Evolutionary conservation across 1,140 invertebrate genomes (phyloP), one percentile per base, ranked within the genome.

Genomic region (Drosophila ohnishii): DNA sequence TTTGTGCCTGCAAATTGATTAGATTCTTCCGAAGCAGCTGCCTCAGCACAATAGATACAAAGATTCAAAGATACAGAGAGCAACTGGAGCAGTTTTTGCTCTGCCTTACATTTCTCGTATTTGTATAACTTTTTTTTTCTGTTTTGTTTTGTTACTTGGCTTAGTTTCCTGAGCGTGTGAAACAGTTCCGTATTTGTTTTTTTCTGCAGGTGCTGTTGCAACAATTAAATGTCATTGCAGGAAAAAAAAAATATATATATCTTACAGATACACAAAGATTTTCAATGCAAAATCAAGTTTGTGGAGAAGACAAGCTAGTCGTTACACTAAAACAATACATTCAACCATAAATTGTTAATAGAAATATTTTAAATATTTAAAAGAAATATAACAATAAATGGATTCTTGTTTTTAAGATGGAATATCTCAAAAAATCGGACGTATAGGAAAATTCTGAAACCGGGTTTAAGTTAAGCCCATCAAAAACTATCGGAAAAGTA

Each of bases 151-250:
- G 11, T 44, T 19, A 34, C 55, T 44, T 53, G 47, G 7, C 35
- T 69, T 42, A 45, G 22, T 65, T 64, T 37, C 30, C 59, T 32
- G 28, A 69, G 50, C 66, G 48, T 62, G 71, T 63, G 40, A 61
- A 53, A 37, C 14, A 28, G 22, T 53, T 60, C n/a, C 19, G 11
- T 48, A 37, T 16, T 59, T 37, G 25, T 28, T 34, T 45, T 9
- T 37, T 47, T 71, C 25, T 39, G 42, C 42, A 69, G 66, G 66
- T 67, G 65, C 44, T 44, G 48, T 35, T 61, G 32, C 28, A 58
- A 34, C 47, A 66, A 59, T 59, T 66, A 59, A 65, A 75, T 75
- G 71, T 42, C 60, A 70, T 11, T 80, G 60, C 69, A 58, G 32
- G 44, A 55, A 65, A 62, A 53, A 28, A 40, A 16, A 28, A 28